Percentiles rank a stretch among this genome's conserved stretches.
phyloP scores from a whole-genome alignment of 2,888 invertebrate genomes.

The Tenthredo notha region DNA sequence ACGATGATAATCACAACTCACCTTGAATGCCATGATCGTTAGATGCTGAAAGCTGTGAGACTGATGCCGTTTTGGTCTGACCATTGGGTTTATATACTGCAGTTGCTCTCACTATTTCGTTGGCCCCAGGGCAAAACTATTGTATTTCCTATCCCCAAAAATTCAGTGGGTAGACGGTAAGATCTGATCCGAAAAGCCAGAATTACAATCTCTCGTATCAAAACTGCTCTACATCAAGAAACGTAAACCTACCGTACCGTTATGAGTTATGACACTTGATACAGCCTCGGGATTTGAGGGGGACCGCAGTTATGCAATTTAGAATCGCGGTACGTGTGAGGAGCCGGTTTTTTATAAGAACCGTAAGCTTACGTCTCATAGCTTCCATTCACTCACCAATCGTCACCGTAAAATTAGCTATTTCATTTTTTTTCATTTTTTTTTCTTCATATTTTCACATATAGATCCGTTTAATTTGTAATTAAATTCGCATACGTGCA shows the following conservation, averaged over 20 bases:
- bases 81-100: slow-evolving; percentile 44
- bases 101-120: slow-evolving; percentile 50
- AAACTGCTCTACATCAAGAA: slow-evolving; percentile 36
- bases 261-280: slow-evolving; percentile 44
- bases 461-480: background rate
- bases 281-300: slow-evolving; percentile 20
- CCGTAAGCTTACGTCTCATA: background rate
- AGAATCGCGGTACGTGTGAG: background rate
- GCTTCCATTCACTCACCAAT: slow-evolving; percentile 12
- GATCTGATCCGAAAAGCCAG: background rate
- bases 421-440: background rate
- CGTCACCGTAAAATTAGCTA: background rate
- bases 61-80: slow-evolving; percentile 37
- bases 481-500: background rate
- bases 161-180: slow-evolving; percentile 1
- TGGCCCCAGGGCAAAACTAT: slow-evolving; percentile 39
- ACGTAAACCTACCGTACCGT: background rate
- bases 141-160: slow-evolving; percentile 43
- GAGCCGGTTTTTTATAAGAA: slow-evolving; percentile 29
- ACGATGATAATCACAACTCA: slow-evolving; percentile 22
- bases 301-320: slow-evolving; percentile 40
- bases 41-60: slow-evolving; percentile 42
- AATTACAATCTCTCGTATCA: slow-evolving; percentile 28
- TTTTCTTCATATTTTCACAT: background rate
- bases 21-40: slow-evolving; percentile 52